Evolutionary conservation across 2,797 vertebrate species (phyloP).

Genomic region (Scolopax bukidnonensis): DNA sequence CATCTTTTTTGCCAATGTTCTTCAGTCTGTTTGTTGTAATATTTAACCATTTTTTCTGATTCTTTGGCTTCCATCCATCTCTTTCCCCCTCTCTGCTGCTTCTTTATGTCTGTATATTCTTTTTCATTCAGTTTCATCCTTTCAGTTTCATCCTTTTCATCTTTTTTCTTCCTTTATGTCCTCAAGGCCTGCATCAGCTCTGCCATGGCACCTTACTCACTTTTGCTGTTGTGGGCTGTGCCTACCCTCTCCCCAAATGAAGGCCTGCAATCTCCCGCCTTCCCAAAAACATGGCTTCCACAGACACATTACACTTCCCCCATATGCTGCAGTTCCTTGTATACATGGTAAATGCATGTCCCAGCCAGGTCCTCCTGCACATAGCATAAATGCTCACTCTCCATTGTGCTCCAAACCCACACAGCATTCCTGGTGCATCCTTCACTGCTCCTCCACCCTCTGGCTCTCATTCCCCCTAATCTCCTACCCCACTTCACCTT

Average conservation of each 20-base stretch:
- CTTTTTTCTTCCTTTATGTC: background rate
- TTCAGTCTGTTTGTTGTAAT: background rate
- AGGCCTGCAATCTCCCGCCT: background rate
- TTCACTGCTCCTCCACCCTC: background rate
- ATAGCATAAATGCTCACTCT: background rate
- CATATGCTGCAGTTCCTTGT: background rate
- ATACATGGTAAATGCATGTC: rapidly evolving
- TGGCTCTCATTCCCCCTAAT: background rate
- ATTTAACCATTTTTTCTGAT: background rate
- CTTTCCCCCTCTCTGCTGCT: background rate
- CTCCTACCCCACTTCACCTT: background rate
- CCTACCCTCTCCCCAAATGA: rapidly evolving
- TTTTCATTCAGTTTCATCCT: background rate
- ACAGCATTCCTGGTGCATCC: background rate
- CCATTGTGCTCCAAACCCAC: background rate
- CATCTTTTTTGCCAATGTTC: background rate
- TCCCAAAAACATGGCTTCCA: background rate
- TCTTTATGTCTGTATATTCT: background rate
- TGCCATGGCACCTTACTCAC: background rate
- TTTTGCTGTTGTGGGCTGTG: background rate
- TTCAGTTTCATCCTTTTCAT: too few species aligned
- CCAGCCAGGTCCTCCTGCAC: background rate
- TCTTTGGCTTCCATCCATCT: background rate
- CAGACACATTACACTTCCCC: background rate
- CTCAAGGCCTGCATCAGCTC: background rate